Base-by-base conservation (phyloP, 2,797 vertebrate genomes). In the Myotis daubentonii region DNA sequence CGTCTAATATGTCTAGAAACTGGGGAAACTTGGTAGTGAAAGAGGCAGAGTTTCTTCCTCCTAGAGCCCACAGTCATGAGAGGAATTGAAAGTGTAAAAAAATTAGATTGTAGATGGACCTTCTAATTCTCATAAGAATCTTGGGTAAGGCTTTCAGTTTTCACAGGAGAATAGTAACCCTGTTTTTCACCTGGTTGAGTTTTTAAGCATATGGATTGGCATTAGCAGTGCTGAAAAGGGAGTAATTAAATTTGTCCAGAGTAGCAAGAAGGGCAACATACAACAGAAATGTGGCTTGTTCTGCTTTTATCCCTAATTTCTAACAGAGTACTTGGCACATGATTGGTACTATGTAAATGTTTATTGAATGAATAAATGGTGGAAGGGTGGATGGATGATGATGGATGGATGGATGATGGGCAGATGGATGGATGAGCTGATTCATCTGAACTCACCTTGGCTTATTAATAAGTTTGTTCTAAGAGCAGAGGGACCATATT, bases 171-270 rank as follows among this genome's bases (percentile, higher is more conserved):
- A 68, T 65, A 41, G 86, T 91, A 87, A 49, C 71, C 44, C 53
- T 81, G 12, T 47, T 91, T 95, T 96, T 83, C 30, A 53, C 53
- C 80, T 2, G 6, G 65, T 41, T 89, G 49, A 47, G 22, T 93
- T 85, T 96, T 93, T 65, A 94, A 95, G 25, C 9, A 51, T 41
- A 13, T 57, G 7, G 12, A 66, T 93, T 93, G 68, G 19, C 62
- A 93, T 49, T 16, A 78, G 10, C 57, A 36, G 38, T 53, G 41
- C n/a, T 60, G 71, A 78, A 62, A 17, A 93, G 12, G 11, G 33
- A 74, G 44, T 74, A 62, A 82, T 70, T 71, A 57, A 36, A 85
- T 82, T 28, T 51, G 4, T 44, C 68, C 62, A 30, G 62, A 53
- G 19, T 15, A 71, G 41, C 13, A 33, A n/a, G 25, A 20, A 81